A percentile compares a stretch with the other conserved stretches of the same genome.
These are phyloP conservation scores for Anabacerthia variegaticeps DNA, from an alignment of 2,797 vertebrate species.

Conservation along the genomic window DNA sequence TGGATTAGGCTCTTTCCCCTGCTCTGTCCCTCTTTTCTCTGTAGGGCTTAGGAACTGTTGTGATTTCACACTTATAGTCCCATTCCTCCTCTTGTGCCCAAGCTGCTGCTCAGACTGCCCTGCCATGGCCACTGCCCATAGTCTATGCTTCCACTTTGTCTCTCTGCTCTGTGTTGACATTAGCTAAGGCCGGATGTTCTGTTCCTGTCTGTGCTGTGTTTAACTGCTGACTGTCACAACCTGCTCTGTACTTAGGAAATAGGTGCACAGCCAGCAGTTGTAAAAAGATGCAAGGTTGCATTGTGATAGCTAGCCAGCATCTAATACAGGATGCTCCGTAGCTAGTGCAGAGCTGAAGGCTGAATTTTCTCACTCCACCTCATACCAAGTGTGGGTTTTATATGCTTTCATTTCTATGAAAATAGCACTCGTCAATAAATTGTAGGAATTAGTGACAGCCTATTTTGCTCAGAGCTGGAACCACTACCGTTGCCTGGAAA, in stretches of 20 bases:
- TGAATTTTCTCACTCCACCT: background rate
- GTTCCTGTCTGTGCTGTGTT: background rate
- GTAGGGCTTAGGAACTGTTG: background rate
- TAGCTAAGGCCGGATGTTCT: slow-evolving; percentile 15
- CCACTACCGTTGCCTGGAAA: background rate
- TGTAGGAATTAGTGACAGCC: background rate
- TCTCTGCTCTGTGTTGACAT: background rate
- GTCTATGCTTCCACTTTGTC: background rate
- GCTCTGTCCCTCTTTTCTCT: background rate
- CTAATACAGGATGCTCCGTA: background rate
- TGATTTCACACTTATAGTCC: background rate
- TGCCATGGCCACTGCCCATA: background rate
- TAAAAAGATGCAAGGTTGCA: slow-evolving; percentile 8
- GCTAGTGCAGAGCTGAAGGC: background rate
- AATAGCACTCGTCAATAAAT: background rate
- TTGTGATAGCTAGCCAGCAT: background rate
- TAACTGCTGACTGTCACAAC: background rate
- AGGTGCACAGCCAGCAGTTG: background rate
- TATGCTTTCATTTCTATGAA: background rate
- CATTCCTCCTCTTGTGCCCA: background rate
- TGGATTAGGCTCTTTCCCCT: background rate
- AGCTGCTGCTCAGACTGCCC: background rate
- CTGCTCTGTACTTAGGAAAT: background rate
- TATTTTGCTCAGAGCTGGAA: background rate
- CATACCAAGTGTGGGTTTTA: background rate